phyloP scores from a whole-genome alignment of 2,797 vertebrate genomes.

The Sparidentex hasta region DNA sequence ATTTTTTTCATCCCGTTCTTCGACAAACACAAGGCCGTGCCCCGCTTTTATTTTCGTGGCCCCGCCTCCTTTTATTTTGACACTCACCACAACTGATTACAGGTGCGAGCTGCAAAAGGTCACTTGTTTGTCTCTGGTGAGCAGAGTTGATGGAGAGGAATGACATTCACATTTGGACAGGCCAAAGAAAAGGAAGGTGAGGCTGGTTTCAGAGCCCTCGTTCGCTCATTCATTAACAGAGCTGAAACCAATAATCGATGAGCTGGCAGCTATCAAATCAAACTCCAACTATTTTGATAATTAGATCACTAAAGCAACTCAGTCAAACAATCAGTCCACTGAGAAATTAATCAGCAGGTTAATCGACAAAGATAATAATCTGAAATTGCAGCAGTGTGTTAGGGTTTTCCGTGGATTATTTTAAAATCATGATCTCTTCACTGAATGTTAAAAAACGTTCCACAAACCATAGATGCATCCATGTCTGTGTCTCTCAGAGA shows the following conservation, averaged over 20 bases:
- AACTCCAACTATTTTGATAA: too few relatives aligned
- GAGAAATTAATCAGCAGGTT: too few relatives aligned
- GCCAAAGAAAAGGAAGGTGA: conserved; percentile 42
- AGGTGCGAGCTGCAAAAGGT: conserved; percentile 74
- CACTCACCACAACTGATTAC: conserved; percentile 56
- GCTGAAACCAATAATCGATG: too few relatives aligned
- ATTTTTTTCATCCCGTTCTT: conserved; percentile 4
- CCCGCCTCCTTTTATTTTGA: conserved; percentile 39
- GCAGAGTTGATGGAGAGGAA: conserved; percentile 70
- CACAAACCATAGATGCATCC: too few relatives aligned
- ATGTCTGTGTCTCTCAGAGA: too few relatives aligned
- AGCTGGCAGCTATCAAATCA: too few relatives aligned
- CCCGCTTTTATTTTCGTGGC: conserved; percentile 1
- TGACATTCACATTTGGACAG: conserved; percentile 71
- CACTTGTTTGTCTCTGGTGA: conserved; percentile 69
- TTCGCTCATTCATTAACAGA: conserved; percentile 4
- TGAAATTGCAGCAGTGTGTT: not conserved
- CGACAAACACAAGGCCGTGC: not conserved
- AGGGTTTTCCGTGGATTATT: not conserved
- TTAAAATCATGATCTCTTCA: conserved; percentile 11
- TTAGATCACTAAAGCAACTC: too few relatives aligned
- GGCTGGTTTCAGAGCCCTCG: conserved; percentile 22
- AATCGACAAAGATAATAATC: too few relatives aligned
- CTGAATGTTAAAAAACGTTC: not conserved
- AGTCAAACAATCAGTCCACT: too few relatives aligned